phyloP scores from a whole-genome alignment of 2,888 invertebrate genomes.

The Lottia gigantea region DNA sequence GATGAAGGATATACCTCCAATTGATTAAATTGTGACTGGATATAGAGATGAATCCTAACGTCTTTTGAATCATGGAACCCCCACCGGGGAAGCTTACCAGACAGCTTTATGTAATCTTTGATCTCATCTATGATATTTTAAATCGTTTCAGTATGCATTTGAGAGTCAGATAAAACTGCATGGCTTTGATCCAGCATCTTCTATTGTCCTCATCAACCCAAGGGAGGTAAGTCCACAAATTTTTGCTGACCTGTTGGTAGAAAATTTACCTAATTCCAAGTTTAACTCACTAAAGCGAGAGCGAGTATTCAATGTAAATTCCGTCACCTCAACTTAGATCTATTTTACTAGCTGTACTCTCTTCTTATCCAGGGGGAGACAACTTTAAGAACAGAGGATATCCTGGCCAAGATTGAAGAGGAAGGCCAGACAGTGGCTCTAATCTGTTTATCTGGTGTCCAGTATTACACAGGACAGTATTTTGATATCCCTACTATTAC shows the following conservation, averaged over 20 bases:
- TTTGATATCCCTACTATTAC: slow-evolving; percentile 72
- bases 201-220: slow-evolving; percentile 69
- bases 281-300: no score
- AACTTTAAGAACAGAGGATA: slow-evolving; percentile 70
- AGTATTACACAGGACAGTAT: slow-evolving; percentile 74
- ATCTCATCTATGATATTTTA: not conserved
- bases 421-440: slow-evolving; percentile 72
- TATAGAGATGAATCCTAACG: no score
- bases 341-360: no score
- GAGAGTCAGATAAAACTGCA: slow-evolving; percentile 71
- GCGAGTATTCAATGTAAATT: no score
- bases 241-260: not conserved
- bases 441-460: slow-evolving; percentile 72
- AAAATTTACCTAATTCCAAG: no score
- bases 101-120: no score
- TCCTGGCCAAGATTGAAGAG: slow-evolving; percentile 69
- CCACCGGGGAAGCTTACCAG: no score
- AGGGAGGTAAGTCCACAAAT: slow-evolving; percentile 64
- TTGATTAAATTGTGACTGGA: no score
- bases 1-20: no score
- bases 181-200: slow-evolving; percentile 69
- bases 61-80: no score
- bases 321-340: no score
- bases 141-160: slow-evolving; percentile 71
- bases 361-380: slow-evolving; percentile 59